Base-by-base conservation (phyloP, 2,797 vertebrate genomes). In the Falco biarmicus region DNA sequence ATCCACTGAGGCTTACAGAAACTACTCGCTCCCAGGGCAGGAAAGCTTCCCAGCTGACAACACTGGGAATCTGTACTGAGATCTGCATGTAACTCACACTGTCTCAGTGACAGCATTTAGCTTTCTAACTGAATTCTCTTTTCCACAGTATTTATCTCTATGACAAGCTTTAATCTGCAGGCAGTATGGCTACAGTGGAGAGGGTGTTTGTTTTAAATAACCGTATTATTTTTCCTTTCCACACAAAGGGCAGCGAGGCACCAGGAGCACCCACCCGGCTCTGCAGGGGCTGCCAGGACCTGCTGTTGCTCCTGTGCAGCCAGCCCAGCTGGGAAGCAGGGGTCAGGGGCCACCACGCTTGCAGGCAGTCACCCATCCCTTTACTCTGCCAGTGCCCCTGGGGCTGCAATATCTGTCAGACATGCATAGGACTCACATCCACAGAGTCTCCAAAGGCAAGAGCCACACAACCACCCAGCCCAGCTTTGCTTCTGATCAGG, bases 351-450 rank as follows among this genome's bases (percentile, higher is more conserved):
- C 50, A 63, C 48, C 60, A 48, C 19, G 1, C 53, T 22, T 34
- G 32, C 24, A 17, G 28, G 19, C 61, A 15, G 54, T 15, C 6
- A 0, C 61, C 53, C n/a, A 34, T 34, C 68, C 34, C 34, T 54
- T 11, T 39, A 51, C 32, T 43, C 69, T 69, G 47, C 24, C 21
- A 13, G 45, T 26, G 11, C 29, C 22, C 7, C 15, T 26, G n/a
- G 34, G 16, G 20, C 39, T 26, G 51, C 29, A 28, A 34, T 34
- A 15, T n/a, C 64, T 28, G 1, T 37, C 26, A 57, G 19, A 31
- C 29, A 15, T 0, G 0, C 1, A 4, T 1, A 43, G 39, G 32
- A 41, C 41, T 57, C 4, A 0, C 20, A 32, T 18, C 37, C 26
- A 10, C 15, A 54, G 71, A 59, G 37, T 41, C 80, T 65, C 53